Percentiles rank a stretch among this genome's conserved stretches.
Conservation (phyloP, 2,113 vertebrate genomes). For the Hassar affinis region DNA sequence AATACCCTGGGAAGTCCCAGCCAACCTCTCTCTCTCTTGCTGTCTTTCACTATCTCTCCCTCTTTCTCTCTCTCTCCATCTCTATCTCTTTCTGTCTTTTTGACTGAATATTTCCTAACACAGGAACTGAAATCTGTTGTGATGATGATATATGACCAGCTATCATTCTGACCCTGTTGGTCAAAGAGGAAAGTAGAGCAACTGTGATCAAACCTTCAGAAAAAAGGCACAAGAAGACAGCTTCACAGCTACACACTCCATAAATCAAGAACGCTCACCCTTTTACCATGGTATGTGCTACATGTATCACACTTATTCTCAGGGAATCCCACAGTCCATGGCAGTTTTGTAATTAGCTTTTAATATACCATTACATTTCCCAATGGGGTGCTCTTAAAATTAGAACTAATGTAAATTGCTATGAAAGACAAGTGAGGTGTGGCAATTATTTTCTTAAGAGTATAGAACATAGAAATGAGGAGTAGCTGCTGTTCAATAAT, state of each 20-base stretch:
- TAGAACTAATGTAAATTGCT: conserved; percentile 58
- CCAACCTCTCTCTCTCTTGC: not conserved
- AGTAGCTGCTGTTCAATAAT: conserved; percentile 83
- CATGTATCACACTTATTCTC: not conserved
- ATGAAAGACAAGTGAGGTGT: conserved; percentile 73
- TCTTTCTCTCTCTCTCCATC: not conserved
- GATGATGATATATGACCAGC: conserved; percentile 4
- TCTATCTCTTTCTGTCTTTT: not conserved
- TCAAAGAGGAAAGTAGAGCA: not conserved
- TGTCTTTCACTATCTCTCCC: conserved; percentile 32
- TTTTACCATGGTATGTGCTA: not conserved
- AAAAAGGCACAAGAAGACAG: conserved; percentile 3
- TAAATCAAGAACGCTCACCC: not conserved
- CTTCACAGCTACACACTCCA: not conserved
- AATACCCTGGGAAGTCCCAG: conserved; percentile 38
- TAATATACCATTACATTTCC: conserved; percentile 35
- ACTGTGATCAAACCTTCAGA: not conserved
- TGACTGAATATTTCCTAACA: not conserved
- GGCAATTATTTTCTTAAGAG: conserved; percentile 78
- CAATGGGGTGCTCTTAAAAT: conserved; percentile 18
- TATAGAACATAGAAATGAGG: conserved; percentile 73
- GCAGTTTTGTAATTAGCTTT: conserved; percentile 28
- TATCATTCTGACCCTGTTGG: not conserved
- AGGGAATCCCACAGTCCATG: not conserved
- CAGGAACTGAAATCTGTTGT: conserved; percentile 11